Conservation (phyloP, 1,140 invertebrate genomes). For the Archivesica marissinica region DNA sequence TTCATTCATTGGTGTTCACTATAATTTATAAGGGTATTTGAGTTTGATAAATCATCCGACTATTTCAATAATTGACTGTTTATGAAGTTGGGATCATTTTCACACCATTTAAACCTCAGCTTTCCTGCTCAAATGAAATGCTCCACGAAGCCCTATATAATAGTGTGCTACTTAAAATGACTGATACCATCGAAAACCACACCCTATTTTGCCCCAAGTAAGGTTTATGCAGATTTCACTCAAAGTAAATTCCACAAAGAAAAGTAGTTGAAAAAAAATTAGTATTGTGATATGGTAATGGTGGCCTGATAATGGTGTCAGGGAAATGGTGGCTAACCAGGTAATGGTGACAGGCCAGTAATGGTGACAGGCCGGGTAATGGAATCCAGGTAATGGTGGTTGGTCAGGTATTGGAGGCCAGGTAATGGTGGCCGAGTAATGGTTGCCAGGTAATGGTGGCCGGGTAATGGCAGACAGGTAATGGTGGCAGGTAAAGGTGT, state of each 20-base stretch:
- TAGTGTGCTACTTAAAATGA: slow-evolving; percentile 1
- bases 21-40: slow-evolving; percentile 15
- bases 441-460: no score
- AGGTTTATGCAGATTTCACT: not conserved
- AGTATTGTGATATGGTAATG: no score
- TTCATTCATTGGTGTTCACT: not conserved
- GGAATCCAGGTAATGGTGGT: no score
- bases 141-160: not conserved
- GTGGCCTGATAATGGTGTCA: no score
- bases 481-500: no score
- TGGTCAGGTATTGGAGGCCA: no score
- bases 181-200: not conserved
- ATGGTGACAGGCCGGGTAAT: no score
- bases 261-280: no score
- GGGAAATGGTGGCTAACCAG: no score
- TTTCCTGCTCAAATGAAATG: slow-evolving; percentile 3
- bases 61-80: slow-evolving; percentile 24
- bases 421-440: no score
- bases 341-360: no score
- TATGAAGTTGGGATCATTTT: slow-evolving; percentile 34
- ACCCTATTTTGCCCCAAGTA: not conserved
- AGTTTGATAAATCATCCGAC: slow-evolving; percentile 39
- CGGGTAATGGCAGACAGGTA: no score
- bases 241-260: not conserved
- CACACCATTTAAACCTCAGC: not conserved